Evolutionary conservation across 2,797 vertebrate species (phyloP), one percentile per base, ranked within the genome.

Genomic region (Danio kyathit): DNA sequence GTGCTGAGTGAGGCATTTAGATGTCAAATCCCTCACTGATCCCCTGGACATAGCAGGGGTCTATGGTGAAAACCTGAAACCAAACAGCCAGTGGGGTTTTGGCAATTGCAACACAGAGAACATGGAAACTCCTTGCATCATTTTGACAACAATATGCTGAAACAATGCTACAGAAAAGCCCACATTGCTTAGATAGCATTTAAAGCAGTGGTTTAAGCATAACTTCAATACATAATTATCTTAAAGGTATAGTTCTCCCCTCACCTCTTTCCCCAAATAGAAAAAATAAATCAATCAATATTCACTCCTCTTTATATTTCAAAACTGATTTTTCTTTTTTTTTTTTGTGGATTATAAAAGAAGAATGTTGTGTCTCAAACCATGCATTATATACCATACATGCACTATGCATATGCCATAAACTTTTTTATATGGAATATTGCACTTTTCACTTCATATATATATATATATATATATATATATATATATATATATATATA

Each of bases 41-140:
- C 52, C 11, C 21, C 21, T 14, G 13, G 21, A 11, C 52, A 21
- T 51, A 21, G 43, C 54, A 60, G 11, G 21, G 49, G 61, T 41
- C 66, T 67, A 43, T 11, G 8, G 19, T 66, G 14, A 56, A 76
- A 76, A 54, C 63, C 17, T 76, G 6, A 77, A 77, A 21, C 19
- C 9, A 57, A 29, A 5, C 19, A 10, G 17, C 48, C 13, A 66
- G 4, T 17, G 21, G 17, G 16, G 0, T 13, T 49, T 59, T 59
- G n/a, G 21, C 13, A 17, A 2, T 51, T 52, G 38, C 38, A 63
- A 63, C 43, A 70, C 46, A 71, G 43, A 44, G 63, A 77, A 61
- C 29, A 70, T n/a, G 40, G 19, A 4, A 44, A 57, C 1, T 46
- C 12, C 6, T 74, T 16, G 19, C 13, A 48, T 44, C 43, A 60